Conservation (phyloP, 2,888 invertebrate genomes). For the Drosophila fulvimacula region DNA sequence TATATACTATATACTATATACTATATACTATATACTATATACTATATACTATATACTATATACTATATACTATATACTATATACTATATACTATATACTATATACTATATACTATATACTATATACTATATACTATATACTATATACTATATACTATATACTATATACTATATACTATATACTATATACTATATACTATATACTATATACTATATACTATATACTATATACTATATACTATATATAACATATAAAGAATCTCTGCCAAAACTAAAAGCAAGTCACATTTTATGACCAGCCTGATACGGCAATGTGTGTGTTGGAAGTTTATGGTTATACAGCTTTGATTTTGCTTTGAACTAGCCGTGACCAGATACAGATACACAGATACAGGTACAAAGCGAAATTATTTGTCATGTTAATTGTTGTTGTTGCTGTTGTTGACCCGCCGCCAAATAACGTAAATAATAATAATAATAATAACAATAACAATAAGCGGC, state of each 20-base stretch:
- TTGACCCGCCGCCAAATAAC: slow-evolving; percentile 25
- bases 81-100: slow-evolving; percentile 1
- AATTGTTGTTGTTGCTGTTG: slow-evolving; percentile 39
- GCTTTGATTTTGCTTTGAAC: slow-evolving; percentile 75
- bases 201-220: neutral
- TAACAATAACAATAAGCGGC: slow-evolving; percentile 41
- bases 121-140: neutral
- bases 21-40: neutral
- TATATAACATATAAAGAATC: slow-evolving; percentile 53
- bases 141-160: slow-evolving; percentile 3
- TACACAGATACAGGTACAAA: slow-evolving; percentile 11
- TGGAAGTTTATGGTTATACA: slow-evolving; percentile 68
- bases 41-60: slow-evolving; percentile 2
- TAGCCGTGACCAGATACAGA: slow-evolving; percentile 54
- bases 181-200: slow-evolving; percentile 2
- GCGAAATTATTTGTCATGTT: slow-evolving; percentile 48
- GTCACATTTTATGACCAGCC: slow-evolving; percentile 52
- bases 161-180: neutral
- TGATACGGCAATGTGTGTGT: slow-evolving; percentile 52
- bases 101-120: slow-evolving; percentile 1
- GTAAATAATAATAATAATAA: slow-evolving; percentile 19
- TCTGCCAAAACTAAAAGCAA: slow-evolving; percentile 59
- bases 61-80: neutral
- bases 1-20: slow-evolving; percentile 3
- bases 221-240: slow-evolving; percentile 1